A percentile compares a stretch with the other conserved stretches of the same genome.
Conservation (phyloP, 2,113 vertebrate species). For the Helogale parvula region DNA sequence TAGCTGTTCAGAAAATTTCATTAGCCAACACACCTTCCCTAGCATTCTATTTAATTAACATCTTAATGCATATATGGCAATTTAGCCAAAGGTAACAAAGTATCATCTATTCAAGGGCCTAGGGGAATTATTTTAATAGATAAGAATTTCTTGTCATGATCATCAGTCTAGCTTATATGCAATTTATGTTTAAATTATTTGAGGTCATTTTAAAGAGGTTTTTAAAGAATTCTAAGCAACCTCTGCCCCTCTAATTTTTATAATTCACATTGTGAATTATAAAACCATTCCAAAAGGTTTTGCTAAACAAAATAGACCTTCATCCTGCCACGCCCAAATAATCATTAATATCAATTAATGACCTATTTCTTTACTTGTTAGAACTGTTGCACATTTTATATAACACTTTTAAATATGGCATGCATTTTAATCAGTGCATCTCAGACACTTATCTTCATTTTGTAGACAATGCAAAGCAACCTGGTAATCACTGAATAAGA, state of each 20-base stretch:
- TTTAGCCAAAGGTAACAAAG: neutral
- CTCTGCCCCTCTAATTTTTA: neutral
- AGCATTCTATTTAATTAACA: neutral
- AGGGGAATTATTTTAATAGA: neutral
- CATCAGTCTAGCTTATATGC: neutral
- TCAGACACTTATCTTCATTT: neutral
- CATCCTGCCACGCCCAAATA: neutral
- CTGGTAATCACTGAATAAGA: neutral
- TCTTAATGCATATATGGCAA: neutral
- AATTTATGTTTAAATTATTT: slow-evolving; percentile 21
- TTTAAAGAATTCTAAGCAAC: neutral
- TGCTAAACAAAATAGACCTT: slow-evolving; percentile 24
- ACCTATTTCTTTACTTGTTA: neutral
- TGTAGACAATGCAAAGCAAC: slow-evolving; percentile 16
- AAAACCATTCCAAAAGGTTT: slow-evolving; percentile 1
- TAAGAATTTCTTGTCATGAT: neutral
- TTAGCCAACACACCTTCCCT: neutral
- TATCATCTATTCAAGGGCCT: neutral
- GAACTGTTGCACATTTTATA: neutral
- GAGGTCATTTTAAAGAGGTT: neutral
- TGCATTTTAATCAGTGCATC: neutral
- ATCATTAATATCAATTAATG: neutral
- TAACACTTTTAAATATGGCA: neutral
- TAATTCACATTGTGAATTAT: neutral
- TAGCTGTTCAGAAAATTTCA: slow-evolving; percentile 8